phyloP scores from a whole-genome alignment of 2,113 vertebrate species.

The Sphyrna mokarran region DNA sequence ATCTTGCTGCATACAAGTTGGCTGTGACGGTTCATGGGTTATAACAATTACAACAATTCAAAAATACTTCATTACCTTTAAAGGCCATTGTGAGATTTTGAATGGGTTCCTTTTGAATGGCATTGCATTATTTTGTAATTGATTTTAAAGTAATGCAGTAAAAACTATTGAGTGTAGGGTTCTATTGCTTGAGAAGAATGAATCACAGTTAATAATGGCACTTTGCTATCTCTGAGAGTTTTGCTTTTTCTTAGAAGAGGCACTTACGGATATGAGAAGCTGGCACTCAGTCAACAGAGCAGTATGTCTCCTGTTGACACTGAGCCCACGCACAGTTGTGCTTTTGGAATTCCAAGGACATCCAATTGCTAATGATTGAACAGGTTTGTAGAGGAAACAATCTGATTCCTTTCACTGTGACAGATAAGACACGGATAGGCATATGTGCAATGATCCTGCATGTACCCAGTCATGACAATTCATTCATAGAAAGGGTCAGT shows the following conservation, averaged over 20 bases:
- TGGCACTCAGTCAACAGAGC: neutral
- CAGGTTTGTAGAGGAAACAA: neutral
- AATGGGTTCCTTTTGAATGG: neutral
- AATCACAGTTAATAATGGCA: neutral
- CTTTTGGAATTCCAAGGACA: constrained; percentile 3
- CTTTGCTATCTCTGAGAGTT: neutral
- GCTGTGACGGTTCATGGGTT: neutral
- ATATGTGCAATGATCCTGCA: neutral
- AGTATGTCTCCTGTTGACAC: neutral
- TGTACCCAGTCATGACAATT: neutral
- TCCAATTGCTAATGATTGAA: neutral
- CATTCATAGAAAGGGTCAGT: neutral
- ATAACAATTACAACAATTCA: neutral
- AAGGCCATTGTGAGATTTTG: neutral
- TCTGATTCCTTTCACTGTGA: neutral
- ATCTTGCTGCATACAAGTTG: neutral
- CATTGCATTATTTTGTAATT: neutral
- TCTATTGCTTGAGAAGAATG: neutral
- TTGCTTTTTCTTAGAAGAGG: neutral
- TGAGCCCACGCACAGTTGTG: neutral
- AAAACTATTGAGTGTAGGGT: neutral
- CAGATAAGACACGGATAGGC: too few species aligned
- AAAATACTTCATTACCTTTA: neutral
- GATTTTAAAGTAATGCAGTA: neutral
- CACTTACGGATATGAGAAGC: neutral